These are phyloP conservation scores for Chaetogeoica ovagalla DNA, from an alignment of 2,888 invertebrate genomes.

Conservation along the genomic window DNA sequence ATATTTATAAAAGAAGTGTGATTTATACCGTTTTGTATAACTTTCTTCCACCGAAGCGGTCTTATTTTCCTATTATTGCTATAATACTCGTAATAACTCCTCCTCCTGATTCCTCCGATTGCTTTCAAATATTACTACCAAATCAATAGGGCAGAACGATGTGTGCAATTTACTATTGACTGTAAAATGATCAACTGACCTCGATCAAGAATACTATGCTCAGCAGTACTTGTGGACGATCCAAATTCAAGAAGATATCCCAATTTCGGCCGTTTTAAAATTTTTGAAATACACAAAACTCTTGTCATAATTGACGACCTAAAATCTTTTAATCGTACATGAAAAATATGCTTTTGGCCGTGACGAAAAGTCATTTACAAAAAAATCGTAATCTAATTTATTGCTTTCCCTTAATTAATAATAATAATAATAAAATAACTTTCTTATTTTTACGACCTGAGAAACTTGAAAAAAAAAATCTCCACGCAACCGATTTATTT, in stretches of 20 bases:
- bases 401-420: conserved; percentile 43
- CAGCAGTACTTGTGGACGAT: conserved; percentile 10
- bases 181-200: conserved; percentile 39
- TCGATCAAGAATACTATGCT: conserved; percentile 41
- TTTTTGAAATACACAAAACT: background rate
- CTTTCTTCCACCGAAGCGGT: background rate
- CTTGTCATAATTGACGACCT: conserved; percentile 24
- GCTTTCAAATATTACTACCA: conserved; percentile 12
- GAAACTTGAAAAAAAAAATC: conserved; percentile 23
- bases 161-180: conserved; percentile 9
- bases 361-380: conserved; percentile 26
- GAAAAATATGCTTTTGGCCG: conserved; percentile 29
- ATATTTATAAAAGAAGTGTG: background rate
- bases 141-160: conserved; percentile 45
- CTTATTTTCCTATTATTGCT: conserved; percentile 7
- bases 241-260: conserved; percentile 33
- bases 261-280: conserved; percentile 32
- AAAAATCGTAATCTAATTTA: conserved; percentile 39
- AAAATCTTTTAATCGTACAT: conserved; percentile 37
- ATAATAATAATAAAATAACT: conserved; percentile 27
- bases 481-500: conserved; percentile 25
- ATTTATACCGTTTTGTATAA: conserved; percentile 19
- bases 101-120: background rate
- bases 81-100: too few species aligned
- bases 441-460: conserved; percentile 28